Conservation (phyloP, 2,888 invertebrate species). For the Sclerodermus sp. region DNA sequence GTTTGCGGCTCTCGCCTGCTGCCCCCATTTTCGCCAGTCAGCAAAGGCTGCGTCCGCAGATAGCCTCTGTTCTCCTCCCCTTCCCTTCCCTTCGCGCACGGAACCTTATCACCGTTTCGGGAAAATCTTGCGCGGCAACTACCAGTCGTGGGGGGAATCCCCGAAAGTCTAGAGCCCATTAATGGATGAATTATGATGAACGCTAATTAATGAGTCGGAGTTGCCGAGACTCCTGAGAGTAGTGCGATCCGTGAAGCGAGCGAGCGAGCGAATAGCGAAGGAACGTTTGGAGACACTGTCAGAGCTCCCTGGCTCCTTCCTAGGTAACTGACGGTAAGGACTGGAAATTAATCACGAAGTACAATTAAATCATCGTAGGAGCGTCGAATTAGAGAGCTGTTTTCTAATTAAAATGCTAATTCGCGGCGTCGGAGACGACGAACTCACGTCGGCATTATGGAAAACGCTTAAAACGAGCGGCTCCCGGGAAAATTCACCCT, state of each 20-base stretch:
- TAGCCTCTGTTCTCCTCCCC: too few relatives aligned
- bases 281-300: conserved; percentile 22
- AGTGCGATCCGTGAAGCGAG: background rate
- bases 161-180: too few relatives aligned
- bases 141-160: too few relatives aligned
- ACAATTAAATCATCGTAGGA: conserved; percentile 26
- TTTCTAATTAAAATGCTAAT: conserved; percentile 39
- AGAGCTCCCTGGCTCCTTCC: conserved; percentile 21
- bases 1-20: conserved; percentile 7
- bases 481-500: conserved; percentile 10
- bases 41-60: too few relatives aligned
- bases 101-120: too few relatives aligned
- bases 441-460: conserved; percentile 30
- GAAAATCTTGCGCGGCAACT: too few relatives aligned
- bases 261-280: conserved; percentile 20
- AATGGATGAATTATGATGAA: too few relatives aligned
- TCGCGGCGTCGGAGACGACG: conserved; percentile 14
- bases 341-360: background rate
- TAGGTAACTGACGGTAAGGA: too few relatives aligned
- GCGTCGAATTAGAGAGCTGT: conserved; percentile 23
- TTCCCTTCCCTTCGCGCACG: too few relatives aligned
- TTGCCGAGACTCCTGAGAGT: too few relatives aligned
- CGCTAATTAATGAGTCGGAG: too few relatives aligned
- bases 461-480: conserved; percentile 25
- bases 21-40: conserved; percentile 2